These are phyloP conservation scores for Anabas testudineus DNA, from an alignment of 2,797 vertebrate species.

Conservation along the genomic window DNA sequence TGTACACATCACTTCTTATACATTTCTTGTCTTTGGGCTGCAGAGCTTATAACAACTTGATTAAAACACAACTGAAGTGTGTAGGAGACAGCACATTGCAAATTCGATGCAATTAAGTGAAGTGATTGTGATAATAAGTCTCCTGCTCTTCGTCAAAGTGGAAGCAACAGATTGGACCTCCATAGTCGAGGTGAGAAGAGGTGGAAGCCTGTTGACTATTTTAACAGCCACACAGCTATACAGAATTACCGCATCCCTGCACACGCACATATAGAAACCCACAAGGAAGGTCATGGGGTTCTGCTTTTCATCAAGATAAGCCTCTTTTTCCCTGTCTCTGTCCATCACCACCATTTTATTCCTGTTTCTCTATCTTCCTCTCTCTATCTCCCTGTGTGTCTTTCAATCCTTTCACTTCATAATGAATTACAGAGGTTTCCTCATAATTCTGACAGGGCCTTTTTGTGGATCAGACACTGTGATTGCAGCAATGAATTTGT, in stretches of 20 bases:
- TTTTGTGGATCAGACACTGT: constrained; percentile 51
- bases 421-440: constrained; percentile 48
- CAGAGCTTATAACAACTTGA: background rate
- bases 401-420: constrained; percentile 44
- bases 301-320: constrained; percentile 74
- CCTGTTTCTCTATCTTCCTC: constrained; percentile 14
- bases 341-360: constrained; percentile 31
- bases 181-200: constrained; percentile 55
- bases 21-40: too few species aligned
- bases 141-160: constrained; percentile 60
- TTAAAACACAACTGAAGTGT: background rate
- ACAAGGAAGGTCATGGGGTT: constrained; percentile 42
- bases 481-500: constrained; percentile 50
- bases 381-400: constrained; percentile 1
- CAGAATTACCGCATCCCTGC: constrained; percentile 55
- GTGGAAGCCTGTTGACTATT: constrained; percentile 52
- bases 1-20: constrained; percentile 19
- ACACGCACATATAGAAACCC: constrained; percentile 22
- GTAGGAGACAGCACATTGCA: background rate
- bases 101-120: constrained; percentile 34
- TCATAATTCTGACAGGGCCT: constrained; percentile 45
- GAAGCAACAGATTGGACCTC: constrained; percentile 51
- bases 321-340: constrained; percentile 22
- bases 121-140: constrained; percentile 39
- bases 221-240: constrained; percentile 39